phyloP scores from a whole-genome alignment of 2,888 invertebrate genomes.

The Lasioglossum zephyrum region DNA sequence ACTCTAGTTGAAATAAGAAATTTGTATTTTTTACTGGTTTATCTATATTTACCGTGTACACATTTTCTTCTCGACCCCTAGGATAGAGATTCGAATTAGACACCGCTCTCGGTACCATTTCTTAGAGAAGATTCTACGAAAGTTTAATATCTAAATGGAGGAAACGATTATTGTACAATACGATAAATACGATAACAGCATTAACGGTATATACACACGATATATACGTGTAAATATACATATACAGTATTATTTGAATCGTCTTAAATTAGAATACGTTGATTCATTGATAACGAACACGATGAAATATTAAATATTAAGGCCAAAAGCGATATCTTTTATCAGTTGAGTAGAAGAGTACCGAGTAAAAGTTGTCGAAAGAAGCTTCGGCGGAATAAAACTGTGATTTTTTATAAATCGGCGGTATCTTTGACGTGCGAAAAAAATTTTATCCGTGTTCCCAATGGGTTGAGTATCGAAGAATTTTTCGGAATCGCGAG shows the following conservation, averaged over 20 bases:
- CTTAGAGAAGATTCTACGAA: conserved; percentile 44
- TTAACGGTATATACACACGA: not conserved
- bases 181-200: conserved; percentile 6
- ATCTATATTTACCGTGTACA: conserved; percentile 50
- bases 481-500: not conserved
- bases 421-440: conserved; percentile 30
- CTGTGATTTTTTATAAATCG: conserved; percentile 58
- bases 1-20: conserved; percentile 62
- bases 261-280: conserved; percentile 29
- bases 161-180: not conserved
- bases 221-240: not conserved
- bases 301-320: conserved; percentile 32
- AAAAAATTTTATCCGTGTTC: conserved; percentile 33
- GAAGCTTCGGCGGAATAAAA: conserved; percentile 19
- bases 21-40: conserved; percentile 61
- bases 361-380: conserved; percentile 7
- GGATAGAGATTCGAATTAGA: conserved; percentile 40
- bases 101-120: conserved; percentile 33
- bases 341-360: conserved; percentile 23
- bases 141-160: conserved; percentile 9
- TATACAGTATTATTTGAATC: conserved; percentile 43
- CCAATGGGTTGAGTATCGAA: conserved; percentile 44
- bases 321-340: conserved; percentile 28
- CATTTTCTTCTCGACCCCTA: conserved; percentile 38
- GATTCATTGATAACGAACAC: conserved; percentile 41